Evolutionary conservation across 37 sponge, comb jelly and placozoan genomes (phyloP).

Genomic region (Mnemiopsis leidyi): DNA sequence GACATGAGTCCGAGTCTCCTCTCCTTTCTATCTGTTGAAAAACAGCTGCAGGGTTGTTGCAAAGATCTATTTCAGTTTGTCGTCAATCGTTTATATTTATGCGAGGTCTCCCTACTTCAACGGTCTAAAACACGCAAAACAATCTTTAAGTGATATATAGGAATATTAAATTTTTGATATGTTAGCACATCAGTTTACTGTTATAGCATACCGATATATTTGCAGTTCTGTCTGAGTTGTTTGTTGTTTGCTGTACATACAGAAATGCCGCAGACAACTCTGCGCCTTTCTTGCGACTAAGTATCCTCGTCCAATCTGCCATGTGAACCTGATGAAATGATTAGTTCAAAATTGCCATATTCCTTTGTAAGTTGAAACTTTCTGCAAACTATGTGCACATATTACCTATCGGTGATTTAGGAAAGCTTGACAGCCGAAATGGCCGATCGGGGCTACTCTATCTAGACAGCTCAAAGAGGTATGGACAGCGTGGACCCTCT

Average conservation of each 20-base stretch:
- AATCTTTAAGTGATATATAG: neutral
- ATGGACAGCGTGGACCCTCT: neutral
- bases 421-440: neutral
- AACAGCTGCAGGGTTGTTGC: neutral
- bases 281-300: no score
- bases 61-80: neutral
- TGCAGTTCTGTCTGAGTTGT: neutral
- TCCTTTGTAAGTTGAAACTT: no score
- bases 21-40: neutral
- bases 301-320: no score
- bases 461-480: neutral
- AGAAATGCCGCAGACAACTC: no score
- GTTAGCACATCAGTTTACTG: neutral
- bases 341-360: no score
- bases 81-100: no score
- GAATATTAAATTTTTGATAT: neutral
- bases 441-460: neutral
- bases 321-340: no score
- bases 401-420: neutral
- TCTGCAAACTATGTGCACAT: no score
- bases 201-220: neutral
- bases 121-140: neutral
- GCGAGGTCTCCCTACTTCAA: no score
- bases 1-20: neutral
- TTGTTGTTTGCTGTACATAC: neutral